These are phyloP conservation scores for Hexactinellida sp. DNA, from an alignment of 37 sponge, comb jelly and placozoan species.

Conservation along the genomic window DNA sequence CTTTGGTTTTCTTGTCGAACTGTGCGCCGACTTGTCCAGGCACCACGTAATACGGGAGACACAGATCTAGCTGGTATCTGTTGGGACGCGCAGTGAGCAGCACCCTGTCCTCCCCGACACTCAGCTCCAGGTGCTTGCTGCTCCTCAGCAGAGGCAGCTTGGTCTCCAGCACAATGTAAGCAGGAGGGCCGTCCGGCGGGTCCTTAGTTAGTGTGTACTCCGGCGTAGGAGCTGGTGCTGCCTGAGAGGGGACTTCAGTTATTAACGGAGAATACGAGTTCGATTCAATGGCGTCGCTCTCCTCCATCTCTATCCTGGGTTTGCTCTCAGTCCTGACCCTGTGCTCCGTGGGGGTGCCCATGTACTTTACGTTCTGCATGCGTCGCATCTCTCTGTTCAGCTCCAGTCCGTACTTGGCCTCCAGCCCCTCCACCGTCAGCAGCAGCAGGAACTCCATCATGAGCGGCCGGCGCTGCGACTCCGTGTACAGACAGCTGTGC, in stretches of 20 bases:
- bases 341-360: conserved; percentile 68
- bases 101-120: conserved; percentile 65
- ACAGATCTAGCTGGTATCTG: conserved; percentile 53
- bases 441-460: conserved; percentile 69
- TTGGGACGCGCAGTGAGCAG: conserved; percentile 45
- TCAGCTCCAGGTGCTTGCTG: neutral
- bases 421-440: conserved; percentile 74
- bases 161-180: conserved; percentile 66
- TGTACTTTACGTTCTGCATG: conserved; percentile 55
- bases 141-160: conserved; percentile 72
- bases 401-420: conserved; percentile 48
- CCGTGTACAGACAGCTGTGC: conserved; percentile 40
- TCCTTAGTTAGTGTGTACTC: conserved; percentile 58
- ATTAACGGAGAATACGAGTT: neutral
- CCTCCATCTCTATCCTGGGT: conserved; percentile 15
- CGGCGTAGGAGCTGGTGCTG: conserved; percentile 30
- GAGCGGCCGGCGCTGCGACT: conserved; percentile 39
- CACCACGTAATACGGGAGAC: conserved; percentile 60
- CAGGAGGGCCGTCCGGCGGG: conserved; percentile 54
- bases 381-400: conserved; percentile 1
- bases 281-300: neutral
- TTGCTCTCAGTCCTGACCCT: conserved; percentile 25
- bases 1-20: conserved; percentile 46
- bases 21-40: conserved; percentile 52
- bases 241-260: neutral